Percentiles rank a stretch among this genome's conserved stretches.
Conservation (phyloP, 2,113 vertebrate species). For the Campylorhamphus procurvoides region DNA sequence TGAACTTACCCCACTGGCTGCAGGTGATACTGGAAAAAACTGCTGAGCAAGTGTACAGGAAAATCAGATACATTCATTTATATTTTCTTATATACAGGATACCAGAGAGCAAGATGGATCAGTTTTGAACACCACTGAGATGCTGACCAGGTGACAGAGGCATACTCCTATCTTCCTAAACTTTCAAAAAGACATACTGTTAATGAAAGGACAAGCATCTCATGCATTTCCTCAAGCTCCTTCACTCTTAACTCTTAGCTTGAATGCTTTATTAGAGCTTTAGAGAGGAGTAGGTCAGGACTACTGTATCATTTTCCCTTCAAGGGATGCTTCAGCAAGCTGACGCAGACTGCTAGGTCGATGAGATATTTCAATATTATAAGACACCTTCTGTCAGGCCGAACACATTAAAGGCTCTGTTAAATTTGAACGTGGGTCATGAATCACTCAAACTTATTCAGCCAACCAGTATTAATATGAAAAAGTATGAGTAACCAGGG, state of each 20-base stretch:
- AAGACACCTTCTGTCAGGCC: not conserved
- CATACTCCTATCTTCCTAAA: not conserved
- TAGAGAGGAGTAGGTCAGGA: not conserved
- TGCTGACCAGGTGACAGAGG: not conserved
- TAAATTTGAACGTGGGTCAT: slow-evolving; percentile 20
- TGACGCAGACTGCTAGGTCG: not conserved
- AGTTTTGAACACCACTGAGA: not conserved
- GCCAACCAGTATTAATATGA: slow-evolving; percentile 12
- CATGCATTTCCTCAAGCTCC: not conserved
- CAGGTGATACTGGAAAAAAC: not conserved
- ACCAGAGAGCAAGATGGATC: not conserved
- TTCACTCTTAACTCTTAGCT: not conserved
- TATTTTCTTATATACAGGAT: not conserved
- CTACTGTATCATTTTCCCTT: not conserved
- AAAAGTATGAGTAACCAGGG: slow-evolving; percentile 29
- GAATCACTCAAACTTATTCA: slow-evolving; percentile 30
- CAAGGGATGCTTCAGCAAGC: not conserved
- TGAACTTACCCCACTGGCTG: not conserved
- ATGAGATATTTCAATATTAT: not conserved
- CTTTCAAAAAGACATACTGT: not conserved
- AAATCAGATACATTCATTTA: not conserved
- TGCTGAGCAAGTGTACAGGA: not conserved
- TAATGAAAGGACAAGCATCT: not conserved
- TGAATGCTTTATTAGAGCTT: slow-evolving; percentile 30
- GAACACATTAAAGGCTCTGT: not conserved